Evolutionary conservation across 2,113 vertebrate species (phyloP).

Genomic region (Myrmecophaga tridactyla): DNA sequence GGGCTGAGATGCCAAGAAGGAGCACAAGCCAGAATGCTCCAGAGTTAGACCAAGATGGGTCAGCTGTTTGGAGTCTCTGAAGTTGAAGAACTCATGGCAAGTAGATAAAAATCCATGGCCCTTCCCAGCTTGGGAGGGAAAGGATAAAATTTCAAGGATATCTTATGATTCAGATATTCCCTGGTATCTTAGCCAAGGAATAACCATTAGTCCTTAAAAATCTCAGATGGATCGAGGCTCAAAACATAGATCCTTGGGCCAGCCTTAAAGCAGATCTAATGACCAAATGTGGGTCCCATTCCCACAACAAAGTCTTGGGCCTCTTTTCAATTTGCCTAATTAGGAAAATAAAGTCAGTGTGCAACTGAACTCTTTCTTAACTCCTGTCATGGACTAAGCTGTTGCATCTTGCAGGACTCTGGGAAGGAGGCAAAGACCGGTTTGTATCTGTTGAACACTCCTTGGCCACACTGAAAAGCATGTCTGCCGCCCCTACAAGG

Average conservation of each 20-base stretch:
- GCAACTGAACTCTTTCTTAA: too few relatives aligned
- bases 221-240: neutral
- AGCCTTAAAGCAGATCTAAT: neutral
- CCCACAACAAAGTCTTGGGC: neutral
- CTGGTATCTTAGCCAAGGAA: neutral
- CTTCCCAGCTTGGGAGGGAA: neutral
- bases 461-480: neutral
- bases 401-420: too few relatives aligned
- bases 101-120: neutral
- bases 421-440: neutral
- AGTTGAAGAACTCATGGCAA: neutral
- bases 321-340: neutral
- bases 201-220: neutral
- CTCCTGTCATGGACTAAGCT: too few relatives aligned
- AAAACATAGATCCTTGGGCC: neutral
- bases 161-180: neutral
- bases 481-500: too few relatives aligned
- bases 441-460: neutral
- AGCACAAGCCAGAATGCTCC: neutral
- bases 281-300: neutral
- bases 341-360: too few relatives aligned
- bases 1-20: neutral
- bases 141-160: neutral
- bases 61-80: neutral
- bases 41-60: too few relatives aligned